Base-by-base conservation (phyloP, 2,113 vertebrate genomes). In the Tricholaema leucomelas region DNA sequence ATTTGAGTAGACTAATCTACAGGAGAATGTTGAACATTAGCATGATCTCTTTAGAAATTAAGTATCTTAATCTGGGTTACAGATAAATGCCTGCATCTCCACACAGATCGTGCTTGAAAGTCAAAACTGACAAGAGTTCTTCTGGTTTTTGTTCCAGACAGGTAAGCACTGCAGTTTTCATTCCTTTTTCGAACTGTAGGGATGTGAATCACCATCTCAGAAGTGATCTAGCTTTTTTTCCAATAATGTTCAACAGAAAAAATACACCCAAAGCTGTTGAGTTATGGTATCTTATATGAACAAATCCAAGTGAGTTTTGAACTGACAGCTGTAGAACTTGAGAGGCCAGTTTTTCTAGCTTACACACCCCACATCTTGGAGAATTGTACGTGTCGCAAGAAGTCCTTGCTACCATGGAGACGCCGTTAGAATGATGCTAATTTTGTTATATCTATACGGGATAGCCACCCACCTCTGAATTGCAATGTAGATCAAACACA, bases 321-420 rank as follows among this genome's bases (percentile, higher is more conserved):
- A 58, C 18, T 38, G 56, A 67, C 21, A 52, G 33, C 40, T 81
- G 54, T 64, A 50, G 56, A 58, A 28, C 10, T 61, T 40, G 6
- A 63, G 73, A 60, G 31, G 12, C 10, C 40, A 81, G 42, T 15
- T 85, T 17, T 56, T 36, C 52, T 69, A 77, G 24, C 2, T 40
- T 4, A 9, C 33, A 50, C 25, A 58, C 5, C 5, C 10, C 27
- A 23, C 0, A 0, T 40, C 24, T 65, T 66, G 54, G 35, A 73
- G 63, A 46, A 69, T 4, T 50, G 5, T 44, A 11, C 15, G 30
- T 40, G 42, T 78, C 35, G 4, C 5, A 81, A 52, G 33, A 86
- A 59, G 18, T 72, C 40, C 50, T 60, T 8, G 38, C 70, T 90
- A 4, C 42, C 46, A 31, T 44, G n/a, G 81, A 92, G 78, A 61